Base-by-base conservation (phyloP, 2,888 invertebrate species). In the Polydrusus cervinus region DNA sequence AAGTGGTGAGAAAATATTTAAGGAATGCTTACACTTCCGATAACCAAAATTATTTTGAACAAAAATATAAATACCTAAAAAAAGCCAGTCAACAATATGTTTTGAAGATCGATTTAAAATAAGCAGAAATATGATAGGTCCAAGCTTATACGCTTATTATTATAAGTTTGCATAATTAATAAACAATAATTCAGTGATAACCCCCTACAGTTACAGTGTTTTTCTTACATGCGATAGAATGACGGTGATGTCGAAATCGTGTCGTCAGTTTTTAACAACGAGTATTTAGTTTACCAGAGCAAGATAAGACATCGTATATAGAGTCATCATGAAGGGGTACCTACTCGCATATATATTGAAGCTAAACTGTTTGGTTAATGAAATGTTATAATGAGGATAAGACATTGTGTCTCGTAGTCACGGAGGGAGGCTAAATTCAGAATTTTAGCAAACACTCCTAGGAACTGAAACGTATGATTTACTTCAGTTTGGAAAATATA, bases 121-220 rank as follows among this genome's bases (percentile, higher is more conserved):
- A 65, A 66, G n/a, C 51, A 40, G 53, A 66, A 66, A 51, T 53
- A 49, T 47, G 67, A 69, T 68, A 64, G 51, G 18, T 65, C 57
- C 47, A 18, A 18, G 71, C 68, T 71, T 73, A 70, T 73, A 76
- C 45, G 55, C 34, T 68, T 60, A 67, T 25, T 25, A 10, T 34
- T 34, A 7, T 62, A 69, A 43, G 70, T 76, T 76, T 76, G 72
- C 75, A 75, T 57, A 75, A 75, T 72, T 72, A 20, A 45, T 47
- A 47, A 47, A 47, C n/a, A 47, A 65, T 66, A 62, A 30, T 68
- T 61, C 43, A 45, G 40, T 76, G 76, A 76, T 76, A 76, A 76
- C 76, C 76, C 76, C 74, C 76, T 67, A 43, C 62, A 10, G 74
- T 74, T 67, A 43, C 62, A 10, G 74, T 74, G 71, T 74, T 66